phyloP scores from a whole-genome alignment of 2,113 vertebrate genomes.

The Tyrannus savana region DNA sequence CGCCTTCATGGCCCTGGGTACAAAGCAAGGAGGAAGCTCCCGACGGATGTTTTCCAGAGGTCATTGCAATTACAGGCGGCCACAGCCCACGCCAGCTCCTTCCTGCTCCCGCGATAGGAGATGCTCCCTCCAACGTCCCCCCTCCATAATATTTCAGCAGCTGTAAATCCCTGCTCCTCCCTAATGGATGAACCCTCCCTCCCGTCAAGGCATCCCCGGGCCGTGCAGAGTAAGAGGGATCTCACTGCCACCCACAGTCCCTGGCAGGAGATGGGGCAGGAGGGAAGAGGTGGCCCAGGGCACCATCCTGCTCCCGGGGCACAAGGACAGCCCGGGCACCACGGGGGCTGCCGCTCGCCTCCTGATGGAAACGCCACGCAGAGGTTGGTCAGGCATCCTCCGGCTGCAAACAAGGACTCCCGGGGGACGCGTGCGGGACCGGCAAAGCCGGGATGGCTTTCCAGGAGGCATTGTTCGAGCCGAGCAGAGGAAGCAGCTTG shows the following conservation, averaged over 20 bases:
- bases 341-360: not conserved
- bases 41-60: not conserved
- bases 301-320: not conserved
- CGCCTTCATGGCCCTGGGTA: rapidly evolving
- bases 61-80: not conserved
- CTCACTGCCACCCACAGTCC: rapidly evolving
- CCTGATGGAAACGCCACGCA: not conserved
- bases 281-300: not conserved
- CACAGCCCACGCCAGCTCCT: not conserved
- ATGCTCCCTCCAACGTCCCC: rapidly evolving
- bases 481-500: constrained; percentile 20
- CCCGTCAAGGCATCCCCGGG: rapidly evolving
- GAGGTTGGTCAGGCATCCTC: not conserved
- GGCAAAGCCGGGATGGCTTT: not conserved
- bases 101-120: not conserved
- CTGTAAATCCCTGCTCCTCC: not conserved
- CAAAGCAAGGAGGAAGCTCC: not conserved
- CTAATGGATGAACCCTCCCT: rapidly evolving
- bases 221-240: not conserved
- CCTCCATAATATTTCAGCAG: not conserved
- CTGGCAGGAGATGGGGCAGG: not conserved
- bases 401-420: not conserved
- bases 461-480: not conserved
- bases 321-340: not conserved
- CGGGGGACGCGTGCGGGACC: not conserved